Conservation (phyloP, 2,797 vertebrate species). For the Notoglanidium macrostoma region DNA sequence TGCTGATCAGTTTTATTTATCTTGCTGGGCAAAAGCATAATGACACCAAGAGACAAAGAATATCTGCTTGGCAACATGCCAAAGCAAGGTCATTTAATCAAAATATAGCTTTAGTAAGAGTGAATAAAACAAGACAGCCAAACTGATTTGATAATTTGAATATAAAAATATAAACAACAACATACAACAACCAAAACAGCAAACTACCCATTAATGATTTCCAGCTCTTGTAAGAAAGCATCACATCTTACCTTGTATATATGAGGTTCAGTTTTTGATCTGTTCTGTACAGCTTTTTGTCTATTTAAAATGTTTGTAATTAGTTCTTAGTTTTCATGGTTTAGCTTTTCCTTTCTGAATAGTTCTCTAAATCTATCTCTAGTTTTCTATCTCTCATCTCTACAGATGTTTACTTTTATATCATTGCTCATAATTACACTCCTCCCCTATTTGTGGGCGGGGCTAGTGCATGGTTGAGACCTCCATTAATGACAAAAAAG, state of each 20-base stretch:
- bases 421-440: constrained; percentile 14
- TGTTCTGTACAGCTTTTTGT: background rate
- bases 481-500: background rate
- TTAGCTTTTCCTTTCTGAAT: background rate
- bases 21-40: background rate
- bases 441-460: constrained; percentile 31
- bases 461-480: background rate
- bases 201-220: background rate
- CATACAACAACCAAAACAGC: background rate
- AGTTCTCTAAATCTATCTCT: background rate
- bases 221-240: background rate
- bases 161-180: background rate
- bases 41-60: background rate
- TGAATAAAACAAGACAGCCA: background rate
- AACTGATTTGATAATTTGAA: background rate
- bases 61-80: background rate
- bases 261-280: background rate
- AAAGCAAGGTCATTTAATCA: background rate
- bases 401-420: constrained; percentile 35
- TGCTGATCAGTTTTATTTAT: constrained; percentile 10
- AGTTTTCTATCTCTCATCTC: constrained; percentile 11
- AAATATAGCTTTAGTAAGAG: background rate
- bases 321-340: background rate
- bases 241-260: background rate
- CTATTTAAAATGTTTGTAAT: background rate